Base-by-base conservation (phyloP, 2,888 invertebrate species). In the Thalpophila matura region DNA sequence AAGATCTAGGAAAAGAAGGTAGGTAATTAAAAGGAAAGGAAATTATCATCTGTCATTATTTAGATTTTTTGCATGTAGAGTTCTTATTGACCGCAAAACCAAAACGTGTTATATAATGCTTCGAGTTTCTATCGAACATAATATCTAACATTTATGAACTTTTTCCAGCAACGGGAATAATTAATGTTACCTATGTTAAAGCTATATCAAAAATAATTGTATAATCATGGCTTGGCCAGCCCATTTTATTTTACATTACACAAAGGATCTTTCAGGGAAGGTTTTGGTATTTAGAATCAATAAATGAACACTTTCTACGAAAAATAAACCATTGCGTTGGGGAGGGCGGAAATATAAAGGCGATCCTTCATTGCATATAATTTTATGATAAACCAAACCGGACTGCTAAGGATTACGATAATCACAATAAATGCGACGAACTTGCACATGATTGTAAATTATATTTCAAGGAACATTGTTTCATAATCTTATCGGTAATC, bases 401-500 rank as follows among this genome's bases (percentile, higher is more conserved):
- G 37, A 18, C 29, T 24, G 6, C 18, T 6, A 0, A 20, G 29
- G n/a, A 38, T 37, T 18, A 60, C 18, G 33, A 50, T 38, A 50
- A 43, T 49, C 2, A 35, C 57, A 35, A 56, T 64, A 58, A 60
- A 49, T 33, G 51, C 26, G 61, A 24, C 59, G 46, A 70, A 63
- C 56, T 58, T 74, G 20, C 14, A 29, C 42, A 62, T 51, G 46
- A 26, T 37, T 46, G 49, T 64, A 58, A 79, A 76, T 63, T 49
- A 69, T 62, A 62, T 38, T 67, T 76, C 43, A 69, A 69, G 53
- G 53, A 63, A 75, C 62, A 77, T 74, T 78, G 72, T 72, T 68
- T 80, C 58, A 74, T 78, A 79, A 83, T 81, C 71, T 82, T 85
- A 86, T 87, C 86, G 64, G 67, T 35, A 63, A 84, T 84, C 83